Evolutionary conservation across 2,797 vertebrate genomes (phyloP), one percentile per base, ranked within the genome.

Genomic region (Onychomys torridus): DNA sequence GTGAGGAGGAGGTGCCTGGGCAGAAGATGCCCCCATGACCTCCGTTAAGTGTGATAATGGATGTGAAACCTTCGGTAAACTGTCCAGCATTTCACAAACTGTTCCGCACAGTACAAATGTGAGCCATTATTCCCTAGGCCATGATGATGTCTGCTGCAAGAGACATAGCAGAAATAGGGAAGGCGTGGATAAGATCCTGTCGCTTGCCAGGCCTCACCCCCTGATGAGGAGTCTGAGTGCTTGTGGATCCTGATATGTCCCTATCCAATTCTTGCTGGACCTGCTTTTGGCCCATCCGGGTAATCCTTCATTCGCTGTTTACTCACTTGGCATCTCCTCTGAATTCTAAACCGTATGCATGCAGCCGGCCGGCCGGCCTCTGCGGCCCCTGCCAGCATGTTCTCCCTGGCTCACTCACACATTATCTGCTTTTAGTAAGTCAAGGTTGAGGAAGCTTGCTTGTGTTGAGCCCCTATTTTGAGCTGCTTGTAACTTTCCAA

Each of bases 361-460:
- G 89, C 89, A 83, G 96, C 89, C 67, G 13, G 95, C 96, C 96
- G 79, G 96, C 89, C 71, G 13, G 95, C 96, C 96, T 85, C 81
- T 90, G 61, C 43, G 34, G 93, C 94, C 91, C 91, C 94, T 91
- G 94, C 91, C 96, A 61, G 49, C 43, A 4, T 12, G 71, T 87
- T 93, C 84, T 94, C 76, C 88, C 97, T 89, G 25, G 95, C 92
- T 98, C 91, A 84, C 93, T 94, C 75, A 87, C 89, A 73, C 93
- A 91, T 92, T 95, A 94, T 95, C 97, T 97, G 97, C 97, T 98
- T 97, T 97, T 97, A 97, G 94, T 97, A 93, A 94, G 96, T 94
- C 95, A 97, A 95, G 97, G 94, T 94, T 96, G 97, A 94, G 65
- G 93, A 95, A 75, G 91, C 96, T 91, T 87, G 88, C 97, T 97